A percentile compares a stretch with the other conserved stretches of the same genome.
phyloP scores from a whole-genome alignment of 2,888 invertebrate genomes.

The Aphodius granarius region DNA sequence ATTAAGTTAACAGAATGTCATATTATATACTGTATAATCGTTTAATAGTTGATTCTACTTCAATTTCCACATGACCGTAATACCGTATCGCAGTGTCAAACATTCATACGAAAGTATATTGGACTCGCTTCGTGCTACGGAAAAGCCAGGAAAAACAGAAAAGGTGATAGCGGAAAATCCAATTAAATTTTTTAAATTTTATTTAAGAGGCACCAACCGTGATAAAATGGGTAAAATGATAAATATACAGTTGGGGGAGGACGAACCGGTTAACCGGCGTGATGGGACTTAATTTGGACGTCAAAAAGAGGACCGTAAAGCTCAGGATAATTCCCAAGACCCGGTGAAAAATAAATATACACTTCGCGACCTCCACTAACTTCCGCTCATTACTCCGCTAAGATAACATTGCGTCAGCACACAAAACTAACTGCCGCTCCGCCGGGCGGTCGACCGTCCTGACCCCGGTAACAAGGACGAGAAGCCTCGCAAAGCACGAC shows the following conservation, averaged over 20 bases:
- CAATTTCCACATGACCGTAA: too few relatives aligned
- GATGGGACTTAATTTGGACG: not conserved
- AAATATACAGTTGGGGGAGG: not conserved
- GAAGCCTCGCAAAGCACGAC: not conserved
- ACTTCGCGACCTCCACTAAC: not conserved
- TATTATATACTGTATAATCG: too few relatives aligned
- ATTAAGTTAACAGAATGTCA: too few relatives aligned
- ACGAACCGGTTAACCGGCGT: not conserved
- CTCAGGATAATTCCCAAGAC: not conserved
- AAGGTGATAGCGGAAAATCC: too few relatives aligned
- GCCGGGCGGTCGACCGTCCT: not conserved
- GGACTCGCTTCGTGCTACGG: too few relatives aligned
- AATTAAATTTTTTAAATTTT: too few relatives aligned
- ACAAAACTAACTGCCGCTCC: conserved; percentile 4
- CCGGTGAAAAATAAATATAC: not conserved
- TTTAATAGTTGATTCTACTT: too few relatives aligned
- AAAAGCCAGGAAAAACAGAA: too few relatives aligned
- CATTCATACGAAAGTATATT: too few relatives aligned
- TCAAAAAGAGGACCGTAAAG: not conserved
- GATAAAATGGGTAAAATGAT: too few relatives aligned
- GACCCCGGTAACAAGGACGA: not conserved
- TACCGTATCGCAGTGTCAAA: too few relatives aligned
- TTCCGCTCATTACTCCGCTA: conserved; percentile 14
- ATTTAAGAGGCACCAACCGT: too few relatives aligned
- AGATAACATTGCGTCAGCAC: conserved; percentile 17